phyloP scores from a whole-genome alignment of 2,888 invertebrate genomes.

The Gnatocerus cornutus region DNA sequence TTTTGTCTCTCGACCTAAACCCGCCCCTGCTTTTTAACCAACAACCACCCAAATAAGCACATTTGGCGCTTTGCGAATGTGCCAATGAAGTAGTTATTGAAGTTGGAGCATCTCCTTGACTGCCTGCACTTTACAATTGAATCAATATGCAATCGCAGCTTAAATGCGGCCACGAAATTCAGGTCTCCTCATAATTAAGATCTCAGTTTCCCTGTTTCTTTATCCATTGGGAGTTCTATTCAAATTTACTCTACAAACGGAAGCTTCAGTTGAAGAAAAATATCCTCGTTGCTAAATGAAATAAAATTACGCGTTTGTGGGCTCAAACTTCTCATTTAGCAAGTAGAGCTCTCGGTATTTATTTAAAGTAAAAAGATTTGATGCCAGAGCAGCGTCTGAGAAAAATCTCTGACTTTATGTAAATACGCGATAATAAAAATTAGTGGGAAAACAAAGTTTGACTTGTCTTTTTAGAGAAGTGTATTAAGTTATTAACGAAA shows the following conservation, averaged over 20 bases:
- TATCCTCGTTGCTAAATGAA: slow-evolving; percentile 11
- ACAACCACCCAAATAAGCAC: too few species aligned
- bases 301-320: slow-evolving; percentile 5
- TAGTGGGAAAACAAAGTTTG: not conserved
- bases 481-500: slow-evolving; percentile 18
- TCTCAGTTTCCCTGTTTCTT: slow-evolving; percentile 10
- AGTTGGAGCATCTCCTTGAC: too few species aligned
- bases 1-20: too few species aligned
- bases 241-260: slow-evolving; percentile 19
- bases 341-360: not conserved
- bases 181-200: slow-evolving; percentile 18
- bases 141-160: slow-evolving; percentile 14
- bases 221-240: slow-evolving; percentile 13
- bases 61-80: too few species aligned
- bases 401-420: not conserved
- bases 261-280: slow-evolving; percentile 1
- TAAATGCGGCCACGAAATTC: slow-evolving; percentile 9
- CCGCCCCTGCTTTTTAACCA: too few species aligned
- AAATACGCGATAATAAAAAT: not conserved
- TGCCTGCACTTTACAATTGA: not conserved
- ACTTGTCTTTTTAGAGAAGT: not conserved
- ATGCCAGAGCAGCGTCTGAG: not conserved
- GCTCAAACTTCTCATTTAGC: slow-evolving; percentile 2
- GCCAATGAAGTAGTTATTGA: too few species aligned
- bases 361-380: not conserved